Conservation (phyloP, 2,888 invertebrate species). For the Ophion slaviceki region DNA sequence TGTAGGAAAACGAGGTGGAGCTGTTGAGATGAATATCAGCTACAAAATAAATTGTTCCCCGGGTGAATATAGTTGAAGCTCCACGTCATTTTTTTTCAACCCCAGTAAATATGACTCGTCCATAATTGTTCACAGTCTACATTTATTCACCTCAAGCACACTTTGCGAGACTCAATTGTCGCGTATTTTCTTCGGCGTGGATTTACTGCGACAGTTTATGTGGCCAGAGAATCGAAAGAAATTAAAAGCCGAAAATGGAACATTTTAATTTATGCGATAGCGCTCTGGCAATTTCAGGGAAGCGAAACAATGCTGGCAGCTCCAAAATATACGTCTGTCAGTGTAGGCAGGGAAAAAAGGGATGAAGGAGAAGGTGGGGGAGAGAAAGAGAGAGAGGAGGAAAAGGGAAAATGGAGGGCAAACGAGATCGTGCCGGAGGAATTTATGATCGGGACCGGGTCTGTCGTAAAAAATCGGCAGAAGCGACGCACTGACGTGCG, state of each 20-base stretch:
- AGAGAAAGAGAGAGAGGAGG: constrained; percentile 27
- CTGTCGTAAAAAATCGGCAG: constrained; percentile 68
- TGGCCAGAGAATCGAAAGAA: not conserved
- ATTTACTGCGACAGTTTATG: no score
- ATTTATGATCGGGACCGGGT: constrained; percentile 69
- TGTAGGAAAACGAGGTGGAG: not conserved
- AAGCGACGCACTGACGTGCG: constrained; percentile 69
- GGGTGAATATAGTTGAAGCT: no score
- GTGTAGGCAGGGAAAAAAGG: constrained; percentile 31
- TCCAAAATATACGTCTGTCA: constrained; percentile 19
- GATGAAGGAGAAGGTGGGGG: constrained; percentile 13
- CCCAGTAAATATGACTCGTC: no score
- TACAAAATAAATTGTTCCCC: no score
- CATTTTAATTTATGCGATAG: not conserved
- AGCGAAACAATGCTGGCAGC: constrained; percentile 32
- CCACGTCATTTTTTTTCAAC: no score
- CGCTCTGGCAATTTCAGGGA: constrained; percentile 10
- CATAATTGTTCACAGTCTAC: no score
- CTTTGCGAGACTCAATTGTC: no score
- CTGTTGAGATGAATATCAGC: no score
- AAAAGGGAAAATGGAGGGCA: constrained; percentile 27
- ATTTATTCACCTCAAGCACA: no score
- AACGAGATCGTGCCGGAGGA: constrained; percentile 59
- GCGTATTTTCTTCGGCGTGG: no score
- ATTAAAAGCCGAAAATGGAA: not conserved